These are phyloP conservation scores for Drosophila paramelanica DNA, from an alignment of 2,888 invertebrate genomes.

Conservation along the genomic window DNA sequence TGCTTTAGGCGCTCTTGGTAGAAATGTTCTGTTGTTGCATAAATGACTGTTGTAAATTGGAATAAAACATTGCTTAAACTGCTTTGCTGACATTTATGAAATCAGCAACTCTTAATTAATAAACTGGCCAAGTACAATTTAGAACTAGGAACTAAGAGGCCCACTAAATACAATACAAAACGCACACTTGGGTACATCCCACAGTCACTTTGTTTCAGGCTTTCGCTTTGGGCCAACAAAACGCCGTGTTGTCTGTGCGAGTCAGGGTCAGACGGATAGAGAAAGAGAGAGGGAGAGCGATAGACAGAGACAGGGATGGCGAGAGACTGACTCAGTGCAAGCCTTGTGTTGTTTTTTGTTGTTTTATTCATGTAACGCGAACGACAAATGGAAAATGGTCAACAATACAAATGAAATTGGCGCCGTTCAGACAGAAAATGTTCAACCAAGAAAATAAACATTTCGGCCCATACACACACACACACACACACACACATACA, in stretches of 20 bases:
- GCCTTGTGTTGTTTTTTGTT: constrained; percentile 14
- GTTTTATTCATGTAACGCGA: constrained; percentile 11
- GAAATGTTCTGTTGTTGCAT: neutral
- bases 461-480: neutral
- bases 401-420: constrained; percentile 34
- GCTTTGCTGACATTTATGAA: neutral
- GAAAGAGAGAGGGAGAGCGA: neutral
- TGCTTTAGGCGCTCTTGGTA: constrained; percentile 8
- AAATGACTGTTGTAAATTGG: neutral
- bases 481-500: neutral
- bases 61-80: neutral
- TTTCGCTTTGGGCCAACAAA: constrained; percentile 7
- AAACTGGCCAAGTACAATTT: too few species aligned
- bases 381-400: constrained; percentile 14
- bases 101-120: neutral
- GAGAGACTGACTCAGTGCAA: constrained; percentile 32
- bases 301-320: neutral
- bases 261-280: constrained; percentile 1
- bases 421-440: constrained; percentile 15
- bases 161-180: constrained; percentile 36
- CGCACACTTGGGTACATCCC: constrained; percentile 18
- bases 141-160: constrained; percentile 7
- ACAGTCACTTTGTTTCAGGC: constrained; percentile 6
- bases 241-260: constrained; percentile 52
- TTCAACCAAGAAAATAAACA: constrained; percentile 11